Percentiles rank a stretch among this genome's conserved stretches.
phyloP scores from a whole-genome alignment of 2,113 vertebrate species.

The Cynopterus brachyotis region DNA sequence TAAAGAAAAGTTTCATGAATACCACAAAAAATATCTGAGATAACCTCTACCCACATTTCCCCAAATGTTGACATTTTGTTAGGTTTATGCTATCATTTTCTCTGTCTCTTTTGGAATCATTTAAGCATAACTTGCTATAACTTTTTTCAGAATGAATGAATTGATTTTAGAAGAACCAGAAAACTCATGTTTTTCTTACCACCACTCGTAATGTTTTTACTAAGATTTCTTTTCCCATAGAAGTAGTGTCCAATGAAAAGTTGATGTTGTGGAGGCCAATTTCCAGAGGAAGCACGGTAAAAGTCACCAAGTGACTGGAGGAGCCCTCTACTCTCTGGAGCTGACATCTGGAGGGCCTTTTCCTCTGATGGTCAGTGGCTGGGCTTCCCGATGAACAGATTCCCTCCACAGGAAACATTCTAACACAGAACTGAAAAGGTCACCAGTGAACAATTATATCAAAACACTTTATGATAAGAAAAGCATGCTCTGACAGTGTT shows the following conservation, averaged over 20 bases:
- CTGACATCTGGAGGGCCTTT: not conserved
- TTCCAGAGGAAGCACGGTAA: slow-evolving; percentile 90
- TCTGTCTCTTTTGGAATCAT: not conserved
- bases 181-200: slow-evolving; percentile 83
- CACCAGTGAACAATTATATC: not conserved
- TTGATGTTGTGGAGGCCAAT: slow-evolving; percentile 88
- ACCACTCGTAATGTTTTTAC: slow-evolving; percentile 91
- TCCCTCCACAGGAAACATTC: slow-evolving; percentile 82
- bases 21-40: not conserved
- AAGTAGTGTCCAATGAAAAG: slow-evolving; percentile 86
- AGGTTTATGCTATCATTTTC: not conserved
- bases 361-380: accelerated
- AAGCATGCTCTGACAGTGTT: not conserved
- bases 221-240: slow-evolving; percentile 75
- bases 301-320: slow-evolving; percentile 79
- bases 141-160: not conserved
- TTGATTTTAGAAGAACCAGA: not conserved
- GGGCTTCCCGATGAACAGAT: slow-evolving; percentile 86
- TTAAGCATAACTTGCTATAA: not conserved
- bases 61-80: not conserved
- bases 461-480: not conserved
- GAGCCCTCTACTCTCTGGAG: slow-evolving; percentile 45
- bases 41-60: not conserved
- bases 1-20: not conserved
- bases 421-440: slow-evolving; percentile 89